A percentile compares a stretch with the other conserved stretches of the same genome.
phyloP scores from a whole-genome alignment of 2,888 invertebrate species.

The Parochlus steinenii region DNA sequence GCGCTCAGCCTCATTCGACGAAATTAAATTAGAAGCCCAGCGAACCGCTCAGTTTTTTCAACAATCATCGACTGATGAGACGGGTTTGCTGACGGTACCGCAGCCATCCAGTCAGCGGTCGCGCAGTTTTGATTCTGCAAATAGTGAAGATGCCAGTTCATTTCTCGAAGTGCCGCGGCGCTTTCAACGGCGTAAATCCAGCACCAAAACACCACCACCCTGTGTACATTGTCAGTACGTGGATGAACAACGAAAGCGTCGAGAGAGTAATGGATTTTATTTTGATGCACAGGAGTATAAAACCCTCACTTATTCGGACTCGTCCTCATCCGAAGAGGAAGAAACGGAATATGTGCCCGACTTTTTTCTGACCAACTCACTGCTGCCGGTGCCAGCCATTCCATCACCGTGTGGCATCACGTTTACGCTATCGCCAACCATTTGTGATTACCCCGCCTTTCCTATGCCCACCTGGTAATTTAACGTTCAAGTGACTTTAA shows the following conservation, averaged over 20 bases:
- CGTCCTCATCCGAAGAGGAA: conserved; percentile 34
- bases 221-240: conserved; percentile 65
- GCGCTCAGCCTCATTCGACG: conserved; percentile 79
- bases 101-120: conserved; percentile 51
- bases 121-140: conserved; percentile 65
- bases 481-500: too few relatives aligned
- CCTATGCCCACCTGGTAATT: conserved; percentile 28
- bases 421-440: conserved; percentile 44
- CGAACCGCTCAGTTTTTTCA: conserved; percentile 26
- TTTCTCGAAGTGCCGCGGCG: conserved; percentile 43
- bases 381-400: conserved; percentile 28
- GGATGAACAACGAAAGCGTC: conserved; percentile 45
- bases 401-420: conserved; percentile 40
- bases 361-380: conserved; percentile 26
- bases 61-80: conserved; percentile 26
- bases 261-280: conserved; percentile 27
- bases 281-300: conserved; percentile 25
- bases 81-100: conserved; percentile 44
- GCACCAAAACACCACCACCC: conserved; percentile 45
- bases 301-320: conserved; percentile 34
- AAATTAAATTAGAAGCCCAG: conserved; percentile 66
- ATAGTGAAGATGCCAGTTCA: conserved; percentile 45
- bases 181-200: conserved; percentile 45
- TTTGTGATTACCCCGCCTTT: conserved; percentile 26
- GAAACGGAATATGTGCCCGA: conserved; percentile 33